Base-by-base conservation (phyloP, 1,140 invertebrate species). In the Drosophila neocordata region DNA sequence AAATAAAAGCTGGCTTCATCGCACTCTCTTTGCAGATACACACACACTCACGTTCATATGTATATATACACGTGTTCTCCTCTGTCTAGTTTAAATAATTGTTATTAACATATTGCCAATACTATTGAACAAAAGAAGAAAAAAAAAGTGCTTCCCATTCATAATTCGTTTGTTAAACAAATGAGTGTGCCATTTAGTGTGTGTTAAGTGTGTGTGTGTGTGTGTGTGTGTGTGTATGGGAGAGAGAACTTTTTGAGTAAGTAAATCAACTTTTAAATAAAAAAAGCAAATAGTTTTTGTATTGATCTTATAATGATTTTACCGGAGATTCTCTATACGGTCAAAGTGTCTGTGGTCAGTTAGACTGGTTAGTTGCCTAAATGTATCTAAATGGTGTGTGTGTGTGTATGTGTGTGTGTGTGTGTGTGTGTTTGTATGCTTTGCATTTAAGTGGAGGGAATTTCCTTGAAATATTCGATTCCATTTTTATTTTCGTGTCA, bases 271-370 rank as follows among this genome's bases (percentile, higher is more conserved):
- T 48, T 48, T 15, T 20, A 20, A 48, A 48, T 20, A 8, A 48
- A 11, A 11, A 9, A 48, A 13, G 41, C 15, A 48, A 48, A 24
- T 24, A 24, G 22, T 24, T 24, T 24, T 24, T 24, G 7, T 31
- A 31, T 31, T 31, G 6, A 31, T 13, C n/a, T 48, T 8, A 20
- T 8, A 12, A 8, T 48, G 41, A 48, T 48, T 48, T 48, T 13
- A 15, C 41, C 1, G 27, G 18, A 48, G 41, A 48, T 48, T 48
- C 15, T 15, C 41, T 15, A 48, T 48, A 20, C 18, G 41, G 41
- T 48, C 41, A 48, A 18, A 9, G 41, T 55, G 53, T 55, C 53
- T 55, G n/a, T 55, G 53, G 53, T 55, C 53, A 55, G 53, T 55
- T 55, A 55, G 53, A 55, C 53, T 13, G 27, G 51, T 24, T 53